These are phyloP conservation scores for Rattus rattus DNA, from an alignment of 2,113 vertebrate species.

Conservation along the genomic window DNA sequence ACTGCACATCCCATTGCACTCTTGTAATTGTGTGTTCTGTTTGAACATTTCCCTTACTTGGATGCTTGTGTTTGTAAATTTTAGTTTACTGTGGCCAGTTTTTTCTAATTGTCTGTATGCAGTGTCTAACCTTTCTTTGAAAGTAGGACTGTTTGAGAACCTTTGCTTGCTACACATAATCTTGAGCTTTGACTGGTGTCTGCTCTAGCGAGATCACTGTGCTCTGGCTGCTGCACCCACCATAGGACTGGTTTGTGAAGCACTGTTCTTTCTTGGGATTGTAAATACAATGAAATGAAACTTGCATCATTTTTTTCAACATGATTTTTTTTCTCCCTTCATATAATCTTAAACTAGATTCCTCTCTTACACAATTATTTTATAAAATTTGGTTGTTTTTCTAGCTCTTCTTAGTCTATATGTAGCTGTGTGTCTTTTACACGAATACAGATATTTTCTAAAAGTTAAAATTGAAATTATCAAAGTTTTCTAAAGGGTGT, in stretches of 20 bases:
- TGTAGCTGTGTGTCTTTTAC: background rate
- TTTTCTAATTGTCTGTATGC: background rate
- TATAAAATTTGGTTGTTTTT: background rate
- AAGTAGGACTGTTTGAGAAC: background rate
- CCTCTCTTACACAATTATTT: background rate
- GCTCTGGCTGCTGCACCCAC: background rate
- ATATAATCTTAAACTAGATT: background rate
- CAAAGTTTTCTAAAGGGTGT: background rate
- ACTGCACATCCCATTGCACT: background rate
- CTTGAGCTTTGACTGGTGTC: constrained; percentile 31
- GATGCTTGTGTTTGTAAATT: constrained; percentile 1
- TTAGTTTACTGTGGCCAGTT: background rate
- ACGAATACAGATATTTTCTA: background rate
- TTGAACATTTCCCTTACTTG: background rate
- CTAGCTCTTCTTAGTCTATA: background rate
- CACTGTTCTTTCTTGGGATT: background rate
- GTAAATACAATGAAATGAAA: background rate
- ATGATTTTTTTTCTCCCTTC: background rate
- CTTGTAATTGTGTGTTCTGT: background rate
- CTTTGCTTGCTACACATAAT: background rate
- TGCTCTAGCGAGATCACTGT: background rate
- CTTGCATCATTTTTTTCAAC: background rate
- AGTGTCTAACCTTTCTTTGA: background rate
- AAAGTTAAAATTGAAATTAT: background rate
- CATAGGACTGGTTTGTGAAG: constrained; percentile 4